Base-by-base conservation (phyloP, 2,797 vertebrate species). In the Iguana delicatissima region DNA sequence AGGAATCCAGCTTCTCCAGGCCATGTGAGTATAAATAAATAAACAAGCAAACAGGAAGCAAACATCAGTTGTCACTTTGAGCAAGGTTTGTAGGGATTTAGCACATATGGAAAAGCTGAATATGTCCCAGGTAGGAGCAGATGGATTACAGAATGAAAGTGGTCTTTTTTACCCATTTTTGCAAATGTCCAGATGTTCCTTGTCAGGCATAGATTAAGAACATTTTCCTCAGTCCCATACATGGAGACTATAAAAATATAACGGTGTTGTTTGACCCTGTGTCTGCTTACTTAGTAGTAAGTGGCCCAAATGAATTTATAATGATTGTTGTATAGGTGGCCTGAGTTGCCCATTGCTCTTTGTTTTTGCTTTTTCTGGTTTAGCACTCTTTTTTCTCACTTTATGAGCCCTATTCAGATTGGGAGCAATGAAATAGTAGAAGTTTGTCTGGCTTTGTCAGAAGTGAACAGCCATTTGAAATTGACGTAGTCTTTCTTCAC, bases 401-500 rank as follows among this genome's bases (percentile, higher is more conserved):
- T 72, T 84, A 46, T 7, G 2, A 80, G 76, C 81, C 76, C 80
- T 88, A 22, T 80, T 46, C 42, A 59, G 84, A 69, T 35, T 55
- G 80, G 57, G 77, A 86, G 38, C 46, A 82, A 50, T 32, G 5
- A 22, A 69, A 88, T 80, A 46, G 74, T 87, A 80, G 14, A 42
- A 22, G 2, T 73, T 90, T 35, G 90, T 38, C n/a, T 82, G 91
- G 76, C 69, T 38, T 91, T 59, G 90, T 82, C 64, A 90, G 89
- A 86, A 93, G 59, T 26, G 59, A 86, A 12, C 76, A 87, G 76
- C 42, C 80, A 77, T 87, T 95, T 93, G 86, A 26, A 80, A 91
- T 93, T 88, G 91, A 91, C 38, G 62, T 89, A 73, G 81, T 95
- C 89, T 88, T 29, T 16, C 72, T 72, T 76, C 90, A 46, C n/a